phyloP scores from a whole-genome alignment of 1,140 invertebrate species.

The Ditylenchus dipsaci region DNA sequence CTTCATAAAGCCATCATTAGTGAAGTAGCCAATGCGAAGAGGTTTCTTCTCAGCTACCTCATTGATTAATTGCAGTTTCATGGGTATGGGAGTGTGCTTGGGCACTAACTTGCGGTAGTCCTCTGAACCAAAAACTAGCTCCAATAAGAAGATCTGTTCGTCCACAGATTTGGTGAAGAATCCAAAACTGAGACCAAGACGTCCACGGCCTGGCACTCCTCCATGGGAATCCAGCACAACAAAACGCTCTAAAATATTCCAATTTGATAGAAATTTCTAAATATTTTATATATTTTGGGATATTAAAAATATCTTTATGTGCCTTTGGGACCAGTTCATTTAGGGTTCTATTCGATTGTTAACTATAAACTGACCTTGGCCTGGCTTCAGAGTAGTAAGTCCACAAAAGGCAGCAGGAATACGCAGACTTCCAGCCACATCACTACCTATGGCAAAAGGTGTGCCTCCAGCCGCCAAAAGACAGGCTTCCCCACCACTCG shows the following conservation, averaged over 20 bases:
- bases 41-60: slow-evolving; percentile 24
- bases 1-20: slow-evolving; percentile 47
- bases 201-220: slow-evolving; percentile 50
- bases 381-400: slow-evolving; percentile 59
- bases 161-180: slow-evolving; percentile 56
- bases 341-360: slow-evolving; percentile 10
- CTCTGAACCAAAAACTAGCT: slow-evolving; percentile 5
- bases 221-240: slow-evolving; percentile 29
- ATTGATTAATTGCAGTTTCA: slow-evolving; percentile 1
- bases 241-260: slow-evolving; percentile 38
- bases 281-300: not conserved
- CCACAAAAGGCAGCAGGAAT: slow-evolving; percentile 60
- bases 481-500: slow-evolving; percentile 59
- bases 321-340: no score
- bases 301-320: not conserved
- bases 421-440: slow-evolving; percentile 60
- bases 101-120: slow-evolving; percentile 12
- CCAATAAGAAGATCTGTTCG: slow-evolving; percentile 11
- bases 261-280: not conserved
- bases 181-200: slow-evolving; percentile 48
- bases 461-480: slow-evolving; percentile 58
- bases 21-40: slow-evolving; percentile 51
- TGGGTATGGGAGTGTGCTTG: slow-evolving; percentile 22
- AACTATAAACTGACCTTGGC: slow-evolving; percentile 24
- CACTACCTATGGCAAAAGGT: slow-evolving; percentile 58